Percentiles rank a stretch among this genome's conserved stretches.
phyloP scores from a whole-genome alignment of 2,797 vertebrate species.

The Catostomus latipinnis region DNA sequence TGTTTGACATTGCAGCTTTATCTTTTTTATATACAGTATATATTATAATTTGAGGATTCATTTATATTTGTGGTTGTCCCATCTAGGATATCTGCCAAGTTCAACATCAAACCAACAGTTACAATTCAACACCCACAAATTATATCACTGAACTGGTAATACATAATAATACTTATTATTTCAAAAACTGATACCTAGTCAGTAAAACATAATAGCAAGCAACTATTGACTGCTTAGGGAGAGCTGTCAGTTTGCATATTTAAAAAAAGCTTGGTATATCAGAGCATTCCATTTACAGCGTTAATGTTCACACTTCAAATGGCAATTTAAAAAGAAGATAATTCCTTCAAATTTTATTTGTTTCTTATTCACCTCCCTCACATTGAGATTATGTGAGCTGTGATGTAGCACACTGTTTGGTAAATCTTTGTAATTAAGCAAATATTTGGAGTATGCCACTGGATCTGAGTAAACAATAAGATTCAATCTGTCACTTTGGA shows the following conservation, averaged over 20 bases:
- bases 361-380: not conserved
- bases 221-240: constrained; percentile 27
- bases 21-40: too few species aligned
- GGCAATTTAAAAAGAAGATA: constrained; percentile 48
- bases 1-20: constrained; percentile 37
- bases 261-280: constrained; percentile 52
- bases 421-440: not conserved
- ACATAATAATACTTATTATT: not conserved
- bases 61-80: not conserved
- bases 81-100: not conserved
- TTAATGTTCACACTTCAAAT: constrained; percentile 55
- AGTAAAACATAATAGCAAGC: not conserved
- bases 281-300: constrained; percentile 48
- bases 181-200: not conserved
- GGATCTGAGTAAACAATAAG: constrained; percentile 22
- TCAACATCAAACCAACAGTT: not conserved
- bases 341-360: not conserved
- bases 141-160: not conserved
- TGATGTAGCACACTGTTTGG: constrained; percentile 3
- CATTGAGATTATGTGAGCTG: constrained; percentile 10
- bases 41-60: not conserved
- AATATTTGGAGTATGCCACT: not conserved
- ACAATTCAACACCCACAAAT: not conserved
- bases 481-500: constrained; percentile 30
- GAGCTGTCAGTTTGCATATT: constrained; percentile 55